phyloP scores from a whole-genome alignment of 1,140 invertebrate species.

The Stratiolaelaps scimitus region DNA sequence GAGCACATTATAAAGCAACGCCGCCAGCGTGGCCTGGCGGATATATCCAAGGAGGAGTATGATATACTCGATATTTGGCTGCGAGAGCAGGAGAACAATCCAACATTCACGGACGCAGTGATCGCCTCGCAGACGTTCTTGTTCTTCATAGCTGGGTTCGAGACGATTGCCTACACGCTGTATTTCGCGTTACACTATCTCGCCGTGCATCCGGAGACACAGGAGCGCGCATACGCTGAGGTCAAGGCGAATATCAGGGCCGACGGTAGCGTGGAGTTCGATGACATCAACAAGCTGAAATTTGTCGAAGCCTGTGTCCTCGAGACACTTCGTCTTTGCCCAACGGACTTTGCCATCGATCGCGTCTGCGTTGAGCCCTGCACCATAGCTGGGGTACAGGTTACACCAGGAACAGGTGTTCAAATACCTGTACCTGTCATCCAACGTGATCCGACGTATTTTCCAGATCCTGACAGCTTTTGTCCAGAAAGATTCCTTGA shows the following conservation, averaged over 20 bases:
- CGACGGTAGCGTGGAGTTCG: not conserved
- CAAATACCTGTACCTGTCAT: not conserved
- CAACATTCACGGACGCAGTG: not conserved
- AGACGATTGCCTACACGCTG: not conserved
- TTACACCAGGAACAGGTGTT: not conserved
- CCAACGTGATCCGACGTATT: not conserved
- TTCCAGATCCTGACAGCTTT: constrained; percentile 2
- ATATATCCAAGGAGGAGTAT: not conserved
- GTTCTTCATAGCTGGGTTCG: not conserved
- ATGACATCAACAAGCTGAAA: not conserved
- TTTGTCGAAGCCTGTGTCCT: constrained; percentile 1
- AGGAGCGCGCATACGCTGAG: not conserved
- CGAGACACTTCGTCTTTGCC: constrained; percentile 8
- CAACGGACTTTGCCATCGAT: constrained; percentile 11
- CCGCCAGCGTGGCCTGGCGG: too few relatives aligned
- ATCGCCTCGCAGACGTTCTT: not conserved
- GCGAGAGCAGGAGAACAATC: not conserved
- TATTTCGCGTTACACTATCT: not conserved
- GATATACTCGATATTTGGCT: constrained; percentile 8
- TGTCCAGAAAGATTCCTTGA: not conserved
- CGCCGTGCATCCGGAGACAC: not conserved
- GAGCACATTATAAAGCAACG: not conserved
- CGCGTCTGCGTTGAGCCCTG: not conserved
- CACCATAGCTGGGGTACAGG: not conserved
- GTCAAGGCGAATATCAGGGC: not conserved